phyloP scores from a whole-genome alignment of 1,140 invertebrate genomes.

The Diachasma alloeum region DNA sequence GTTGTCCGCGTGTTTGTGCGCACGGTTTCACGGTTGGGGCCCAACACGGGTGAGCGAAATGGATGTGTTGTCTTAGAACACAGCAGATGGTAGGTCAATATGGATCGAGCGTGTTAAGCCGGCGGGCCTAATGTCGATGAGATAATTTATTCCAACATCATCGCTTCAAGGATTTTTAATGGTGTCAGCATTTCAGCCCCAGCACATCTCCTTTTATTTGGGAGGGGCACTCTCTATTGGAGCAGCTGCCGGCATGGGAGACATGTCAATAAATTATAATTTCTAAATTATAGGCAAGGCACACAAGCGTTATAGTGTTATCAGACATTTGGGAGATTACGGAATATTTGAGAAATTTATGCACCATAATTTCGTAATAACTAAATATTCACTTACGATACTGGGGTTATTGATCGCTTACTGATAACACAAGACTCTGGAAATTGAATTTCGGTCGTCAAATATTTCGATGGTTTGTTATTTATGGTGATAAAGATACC shows the following conservation, averaged over 20 bases:
- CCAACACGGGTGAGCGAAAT: neutral
- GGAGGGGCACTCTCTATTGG: neutral
- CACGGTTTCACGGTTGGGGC: neutral
- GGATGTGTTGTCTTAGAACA: neutral
- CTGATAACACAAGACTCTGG: too few relatives aligned
- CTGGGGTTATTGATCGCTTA: too few relatives aligned
- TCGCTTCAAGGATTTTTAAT: neutral
- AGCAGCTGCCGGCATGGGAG: constrained; percentile 21
- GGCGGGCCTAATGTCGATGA: neutral
- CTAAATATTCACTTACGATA: too few relatives aligned
- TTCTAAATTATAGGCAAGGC: constrained; percentile 22
- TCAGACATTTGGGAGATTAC: neutral
- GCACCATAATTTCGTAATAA: neutral
- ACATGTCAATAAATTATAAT: constrained; percentile 33
- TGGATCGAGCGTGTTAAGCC: neutral
- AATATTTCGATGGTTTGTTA: too few relatives aligned
- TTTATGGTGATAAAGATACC: too few relatives aligned
- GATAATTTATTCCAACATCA: neutral
- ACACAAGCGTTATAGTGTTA: constrained; percentile 1
- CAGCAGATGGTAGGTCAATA: neutral
- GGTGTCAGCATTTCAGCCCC: too few relatives aligned
- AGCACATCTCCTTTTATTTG: neutral
- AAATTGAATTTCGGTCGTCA: too few relatives aligned
- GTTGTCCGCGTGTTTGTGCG: neutral
- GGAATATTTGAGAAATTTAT: neutral